These are phyloP conservation scores for Microctenopoma stevenorrisi DNA, from an alignment of 2,797 vertebrate genomes.

Conservation along the genomic window DNA sequence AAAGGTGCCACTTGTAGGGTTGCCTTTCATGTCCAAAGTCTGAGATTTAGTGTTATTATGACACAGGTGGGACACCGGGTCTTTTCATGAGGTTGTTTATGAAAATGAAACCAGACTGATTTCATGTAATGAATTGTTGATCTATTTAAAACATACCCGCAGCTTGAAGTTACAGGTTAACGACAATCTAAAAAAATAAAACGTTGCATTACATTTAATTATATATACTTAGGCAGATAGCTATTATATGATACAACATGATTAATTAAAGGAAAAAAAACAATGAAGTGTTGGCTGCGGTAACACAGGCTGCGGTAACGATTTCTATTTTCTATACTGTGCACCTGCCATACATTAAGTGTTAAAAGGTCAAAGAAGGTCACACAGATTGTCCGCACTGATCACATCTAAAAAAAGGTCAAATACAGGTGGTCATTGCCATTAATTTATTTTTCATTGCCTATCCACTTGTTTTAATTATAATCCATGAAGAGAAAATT, in stretches of 20 bases:
- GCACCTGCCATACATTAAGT: not conserved
- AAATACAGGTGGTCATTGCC: too few relatives aligned
- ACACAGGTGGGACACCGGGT: not conserved
- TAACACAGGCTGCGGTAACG: too few relatives aligned
- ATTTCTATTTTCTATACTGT: not conserved
- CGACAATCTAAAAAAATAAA: not conserved
- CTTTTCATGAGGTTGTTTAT: not conserved
- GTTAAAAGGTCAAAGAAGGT: not conserved
- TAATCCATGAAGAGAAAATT: too few relatives aligned
- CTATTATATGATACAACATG: not conserved
- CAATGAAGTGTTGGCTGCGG: too few relatives aligned
- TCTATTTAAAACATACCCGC: not conserved
- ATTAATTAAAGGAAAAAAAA: not conserved
- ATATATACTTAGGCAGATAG: not conserved
- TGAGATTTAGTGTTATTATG: not conserved
- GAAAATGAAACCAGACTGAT: not conserved
- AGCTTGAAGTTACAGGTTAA: not conserved
- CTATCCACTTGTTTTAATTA: too few relatives aligned
- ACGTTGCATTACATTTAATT: not conserved
- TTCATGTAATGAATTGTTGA: not conserved
- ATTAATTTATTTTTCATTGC: too few relatives aligned
- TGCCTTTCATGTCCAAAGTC: conserved; percentile 20
- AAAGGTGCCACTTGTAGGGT: not conserved
- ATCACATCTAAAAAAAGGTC: too few relatives aligned
- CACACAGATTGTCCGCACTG: not conserved